Conservation (phyloP, 1,140 invertebrate genomes). For the Sinonovacula constricta region DNA sequence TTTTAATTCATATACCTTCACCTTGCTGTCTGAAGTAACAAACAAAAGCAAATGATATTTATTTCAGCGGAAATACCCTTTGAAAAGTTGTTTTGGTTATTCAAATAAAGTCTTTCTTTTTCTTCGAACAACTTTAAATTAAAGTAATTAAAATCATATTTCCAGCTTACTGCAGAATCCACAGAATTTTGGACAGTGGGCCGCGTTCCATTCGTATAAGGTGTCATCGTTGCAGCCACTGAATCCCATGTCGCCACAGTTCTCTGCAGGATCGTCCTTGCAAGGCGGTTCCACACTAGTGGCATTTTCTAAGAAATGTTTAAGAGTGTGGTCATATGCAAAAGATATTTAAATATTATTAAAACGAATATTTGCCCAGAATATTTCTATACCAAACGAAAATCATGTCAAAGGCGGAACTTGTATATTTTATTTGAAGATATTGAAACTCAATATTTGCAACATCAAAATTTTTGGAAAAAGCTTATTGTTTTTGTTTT, state of each 20-base stretch:
- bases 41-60: background rate
- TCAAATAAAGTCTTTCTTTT: too few relatives aligned
- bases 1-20: background rate
- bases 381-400: background rate
- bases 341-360: background rate
- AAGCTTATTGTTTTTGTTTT: too few relatives aligned
- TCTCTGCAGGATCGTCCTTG: background rate
- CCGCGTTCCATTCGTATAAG: conserved; percentile 24
- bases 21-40: background rate
- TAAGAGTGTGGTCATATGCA: background rate
- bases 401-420: background rate
- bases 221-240: conserved; percentile 5
- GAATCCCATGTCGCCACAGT: conserved; percentile 18
- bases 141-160: background rate
- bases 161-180: conserved; percentile 36
- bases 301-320: too few relatives aligned
- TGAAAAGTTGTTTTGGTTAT: too few relatives aligned
- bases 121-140: too few relatives aligned
- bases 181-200: conserved; percentile 39
- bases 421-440: background rate
- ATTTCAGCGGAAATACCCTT: background rate
- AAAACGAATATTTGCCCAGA: background rate
- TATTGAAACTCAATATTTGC: background rate
- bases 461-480: background rate
- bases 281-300: conserved; percentile 21